Base-by-base conservation (phyloP, 2,797 vertebrate genomes). In the Vespertilio murinus region DNA sequence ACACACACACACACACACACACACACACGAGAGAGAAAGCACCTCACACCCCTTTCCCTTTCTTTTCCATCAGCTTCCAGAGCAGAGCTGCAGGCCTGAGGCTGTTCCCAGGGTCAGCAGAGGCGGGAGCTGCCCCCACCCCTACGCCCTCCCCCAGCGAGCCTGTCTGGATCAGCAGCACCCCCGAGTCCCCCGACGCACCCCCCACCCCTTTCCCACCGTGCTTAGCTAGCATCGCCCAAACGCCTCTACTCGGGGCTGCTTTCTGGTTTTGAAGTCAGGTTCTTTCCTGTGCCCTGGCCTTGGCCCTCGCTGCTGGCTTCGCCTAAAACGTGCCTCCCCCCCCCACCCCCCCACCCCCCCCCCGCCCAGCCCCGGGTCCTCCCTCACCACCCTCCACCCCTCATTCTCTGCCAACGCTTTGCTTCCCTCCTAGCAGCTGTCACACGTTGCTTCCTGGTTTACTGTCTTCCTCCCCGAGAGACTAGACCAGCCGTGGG, bases 261-360 rank as follows among this genome's bases (percentile, higher is more conserved):
- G 2, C 18, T 25, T 56, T 35, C 71, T 74, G 61, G 47, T 54
- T 90, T 78, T 64, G 71, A 35, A 78, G 78, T 81, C 89, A 67
- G 77, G 73, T 88, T 81, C 81, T 71, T 84, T 83, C 73, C 40
- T 49, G 54, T 45, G 78, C 38, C 33, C 8, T 64, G 86, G 70
- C 45, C 25, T 89, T 75, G 28, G 69, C 42, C 49, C 38, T 90
- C 75, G 70, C 40, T 16, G 35, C 70, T 56, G 83, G 54, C 71
- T 90, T 65, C 71, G 18, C 85, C 38, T 25, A n/a, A 42, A 64
- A 47, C 9, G 10, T 47, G 42, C 28, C 69, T 61, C 47, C 74
- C 56, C 52, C 42, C 59, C 9, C 42, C n/a, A n/a, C n/a, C 8
- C 42, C 42, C 42, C 42, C 42, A 11, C 42, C 42, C 42, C 42